Conservation (phyloP, 2,888 invertebrate species). For the Plusia festucae region DNA sequence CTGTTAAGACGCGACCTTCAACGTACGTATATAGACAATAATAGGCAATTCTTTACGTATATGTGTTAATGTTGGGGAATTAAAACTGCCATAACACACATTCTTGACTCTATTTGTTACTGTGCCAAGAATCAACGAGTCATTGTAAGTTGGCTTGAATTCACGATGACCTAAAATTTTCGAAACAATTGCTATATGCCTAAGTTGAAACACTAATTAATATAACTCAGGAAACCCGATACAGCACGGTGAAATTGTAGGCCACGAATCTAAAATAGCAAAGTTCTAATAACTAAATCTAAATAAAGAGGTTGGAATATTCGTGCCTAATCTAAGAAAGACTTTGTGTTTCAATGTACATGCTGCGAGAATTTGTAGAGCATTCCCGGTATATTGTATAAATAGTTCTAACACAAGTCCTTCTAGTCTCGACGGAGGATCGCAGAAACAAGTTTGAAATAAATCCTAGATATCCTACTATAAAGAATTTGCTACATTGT, state of each 20-base stretch:
- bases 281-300: background rate
- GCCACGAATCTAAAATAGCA: background rate
- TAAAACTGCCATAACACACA: slow-evolving; percentile 23
- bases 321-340: slow-evolving; percentile 32
- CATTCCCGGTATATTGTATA: slow-evolving; percentile 33
- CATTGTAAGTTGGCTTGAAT: background rate
- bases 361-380: slow-evolving; percentile 28
- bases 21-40: slow-evolving; percentile 26
- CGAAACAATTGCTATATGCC: background rate
- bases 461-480: slow-evolving; percentile 15
- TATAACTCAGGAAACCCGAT: background rate
- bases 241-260: background rate
- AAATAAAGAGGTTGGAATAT: slow-evolving; percentile 18
- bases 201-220: background rate
- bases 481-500: slow-evolving; percentile 2
- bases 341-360: slow-evolving; percentile 25
- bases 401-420: slow-evolving; percentile 31
- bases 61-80: slow-evolving; percentile 17
- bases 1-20: slow-evolving; percentile 39
- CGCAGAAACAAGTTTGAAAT: slow-evolving; percentile 30
- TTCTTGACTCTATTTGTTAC: slow-evolving; percentile 6
- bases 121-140: slow-evolving; percentile 6
- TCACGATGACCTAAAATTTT: background rate
- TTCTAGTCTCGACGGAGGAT: slow-evolving; percentile 20
- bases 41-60: slow-evolving; percentile 26